Conservation (phyloP, 2,888 invertebrate species). For the Parnassius smintheus region DNA sequence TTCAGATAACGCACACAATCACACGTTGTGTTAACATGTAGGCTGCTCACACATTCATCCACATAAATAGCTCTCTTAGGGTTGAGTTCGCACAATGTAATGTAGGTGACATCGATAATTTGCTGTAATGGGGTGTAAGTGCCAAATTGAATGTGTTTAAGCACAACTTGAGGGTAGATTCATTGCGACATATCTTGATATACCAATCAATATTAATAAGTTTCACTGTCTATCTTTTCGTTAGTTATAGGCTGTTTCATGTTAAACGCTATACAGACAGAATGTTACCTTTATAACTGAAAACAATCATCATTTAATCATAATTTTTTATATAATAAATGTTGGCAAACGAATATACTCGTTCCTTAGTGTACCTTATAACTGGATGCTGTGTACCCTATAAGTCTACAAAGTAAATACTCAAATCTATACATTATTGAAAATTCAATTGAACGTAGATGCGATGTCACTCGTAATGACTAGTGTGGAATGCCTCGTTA, state of each 20-base stretch:
- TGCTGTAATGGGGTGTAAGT: conserved; percentile 70
- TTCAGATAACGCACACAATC: conserved; percentile 75
- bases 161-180: conserved; percentile 47
- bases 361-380: too few relatives aligned
- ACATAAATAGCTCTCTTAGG: conserved; percentile 47
- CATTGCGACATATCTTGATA: conserved; percentile 44
- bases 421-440: too few relatives aligned
- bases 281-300: too few relatives aligned
- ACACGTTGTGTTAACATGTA: conserved; percentile 35
- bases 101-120: conserved; percentile 77
- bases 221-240: not conserved
- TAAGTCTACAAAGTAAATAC: too few relatives aligned
- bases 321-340: too few relatives aligned
- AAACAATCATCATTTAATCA: too few relatives aligned
- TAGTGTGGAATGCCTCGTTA: too few relatives aligned
- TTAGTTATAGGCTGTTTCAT: not conserved
- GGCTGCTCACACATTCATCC: conserved; percentile 31
- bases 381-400: too few relatives aligned
- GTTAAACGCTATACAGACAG: not conserved
- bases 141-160: conserved; percentile 65
- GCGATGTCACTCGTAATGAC: too few relatives aligned
- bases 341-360: too few relatives aligned
- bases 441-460: too few relatives aligned
- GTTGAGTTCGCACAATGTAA: conserved; percentile 63
- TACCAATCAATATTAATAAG: conserved; percentile 12